Evolutionary conservation across 1,140 invertebrate genomes (phyloP), one percentile per base, ranked within the genome.

Genomic region (Meloidogyne floridensis): DNA sequence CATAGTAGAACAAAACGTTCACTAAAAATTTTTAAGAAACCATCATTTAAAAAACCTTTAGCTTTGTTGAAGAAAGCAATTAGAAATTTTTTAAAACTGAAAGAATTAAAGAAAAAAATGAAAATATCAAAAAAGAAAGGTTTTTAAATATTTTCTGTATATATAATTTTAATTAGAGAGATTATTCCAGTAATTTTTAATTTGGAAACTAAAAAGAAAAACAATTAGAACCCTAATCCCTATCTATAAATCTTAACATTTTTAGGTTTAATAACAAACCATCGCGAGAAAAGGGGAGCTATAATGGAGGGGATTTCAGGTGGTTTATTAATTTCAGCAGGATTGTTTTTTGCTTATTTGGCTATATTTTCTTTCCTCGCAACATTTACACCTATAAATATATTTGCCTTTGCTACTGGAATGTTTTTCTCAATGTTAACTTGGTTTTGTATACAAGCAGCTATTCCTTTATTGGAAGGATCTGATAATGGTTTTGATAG

Each of bases 361-460:
- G 59, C 59, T n/a, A 65, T 65, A 65, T 65, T 65, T 65, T 65
- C 59, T 5, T 18, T 65, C 0, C 59, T 65, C 18, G 59, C 59
- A 65, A 65, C 59, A n/a, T 65, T 65, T 65, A 13, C 59, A n/a
- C 59, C 59, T 65, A n/a, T 65, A 65, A 65, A 18, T 65, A 65
- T 65, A n/a, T 65, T 65, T 65, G 59, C 59, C n/a, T 65, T 65
- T 65, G 59, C 59, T 13, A 65, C 59, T n/a, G 59, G 59, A 65
- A 65, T 65, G 59, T 65, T 65, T 65, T 65, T 65, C n/a, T 65
- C 59, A 65, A 65, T 65, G 59, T 65, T 65, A 65, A 65, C 15
- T n/a, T 65, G 59, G 59, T 65, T 65, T 65, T 65, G 59, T 65
- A n/a, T 65, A 65, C 15, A 65, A 65, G 15, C 59, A 65, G 59